These are phyloP conservation scores for Temnothorax rugatulus DNA, from an alignment of 2,888 invertebrate species.

Conservation along the genomic window DNA sequence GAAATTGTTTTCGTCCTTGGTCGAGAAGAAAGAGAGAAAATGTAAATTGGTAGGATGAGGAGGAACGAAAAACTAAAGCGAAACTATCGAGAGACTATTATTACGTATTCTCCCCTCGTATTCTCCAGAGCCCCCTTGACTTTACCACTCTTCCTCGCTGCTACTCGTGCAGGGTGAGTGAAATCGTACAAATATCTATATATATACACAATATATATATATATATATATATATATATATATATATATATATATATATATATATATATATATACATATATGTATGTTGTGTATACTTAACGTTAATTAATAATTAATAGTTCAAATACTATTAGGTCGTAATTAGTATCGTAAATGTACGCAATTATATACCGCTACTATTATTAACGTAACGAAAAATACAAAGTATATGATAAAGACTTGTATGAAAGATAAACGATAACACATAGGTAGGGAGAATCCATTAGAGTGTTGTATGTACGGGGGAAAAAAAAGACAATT, in stretches of 20 bases:
- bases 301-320: slow-evolving; percentile 83
- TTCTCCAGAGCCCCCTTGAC: slow-evolving; percentile 58
- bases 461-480: slow-evolving; percentile 69
- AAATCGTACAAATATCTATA: slow-evolving; percentile 86
- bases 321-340: slow-evolving; percentile 76
- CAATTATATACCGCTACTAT: slow-evolving; percentile 77
- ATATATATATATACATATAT: no score
- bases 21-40: slow-evolving; percentile 13
- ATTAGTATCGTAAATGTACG: slow-evolving; percentile 74
- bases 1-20: slow-evolving; percentile 38
- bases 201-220: slow-evolving; percentile 76
- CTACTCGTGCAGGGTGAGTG: slow-evolving; percentile 82
- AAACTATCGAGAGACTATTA: slow-evolving; percentile 71
- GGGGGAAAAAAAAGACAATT: slow-evolving; percentile 68
- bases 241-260: slow-evolving; percentile 31
- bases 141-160: slow-evolving; percentile 78
- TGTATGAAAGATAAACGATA: slow-evolving; percentile 70
- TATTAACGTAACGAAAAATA: slow-evolving; percentile 73
- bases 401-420: slow-evolving; percentile 70
- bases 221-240: slow-evolving; percentile 29
- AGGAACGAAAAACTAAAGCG: slow-evolving; percentile 65
- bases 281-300: slow-evolving; percentile 85
- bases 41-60: slow-evolving; percentile 55
- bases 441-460: slow-evolving; percentile 50
- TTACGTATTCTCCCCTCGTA: slow-evolving; percentile 60